Percentiles rank a stretch among this genome's conserved stretches.
phyloP scores from a whole-genome alignment of 2,888 invertebrate species.

The Unio pictorum region DNA sequence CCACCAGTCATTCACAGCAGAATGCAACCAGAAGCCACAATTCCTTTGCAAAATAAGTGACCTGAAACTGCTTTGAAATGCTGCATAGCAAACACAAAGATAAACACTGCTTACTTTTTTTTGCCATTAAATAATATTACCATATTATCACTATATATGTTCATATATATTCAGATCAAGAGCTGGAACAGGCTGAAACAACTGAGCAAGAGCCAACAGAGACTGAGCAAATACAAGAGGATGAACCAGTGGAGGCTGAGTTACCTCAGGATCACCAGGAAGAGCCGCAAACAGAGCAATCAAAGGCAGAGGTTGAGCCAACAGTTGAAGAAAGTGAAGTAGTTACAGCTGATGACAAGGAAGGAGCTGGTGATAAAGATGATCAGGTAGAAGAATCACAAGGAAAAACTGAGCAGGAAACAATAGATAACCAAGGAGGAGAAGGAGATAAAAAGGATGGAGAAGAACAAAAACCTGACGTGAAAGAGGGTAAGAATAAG shows the following conservation, averaged over 20 bases:
- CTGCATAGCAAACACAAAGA: too few relatives aligned
- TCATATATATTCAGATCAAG: background rate
- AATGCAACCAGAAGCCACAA: too few relatives aligned
- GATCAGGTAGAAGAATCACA: conserved; percentile 9
- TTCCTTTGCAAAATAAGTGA: too few relatives aligned
- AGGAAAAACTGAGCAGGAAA: conserved; percentile 12
- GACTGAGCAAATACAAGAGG: conserved; percentile 8
- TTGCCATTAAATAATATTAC: too few relatives aligned
- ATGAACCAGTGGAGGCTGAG: conserved; percentile 4
- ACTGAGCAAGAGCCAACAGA: conserved; percentile 12
- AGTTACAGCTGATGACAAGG: conserved; percentile 8
- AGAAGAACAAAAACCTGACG: conserved; percentile 6
- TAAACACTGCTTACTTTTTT: too few relatives aligned
- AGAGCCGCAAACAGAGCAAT: conserved; percentile 4
- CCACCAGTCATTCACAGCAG: too few relatives aligned
- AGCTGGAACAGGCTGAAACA: conserved; percentile 6
- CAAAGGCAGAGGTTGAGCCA: conserved; percentile 9
- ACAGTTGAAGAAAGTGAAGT: conserved; percentile 4
- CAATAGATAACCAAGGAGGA: conserved; percentile 11
- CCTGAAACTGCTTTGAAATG: too few relatives aligned
- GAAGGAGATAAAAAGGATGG: conserved; percentile 8
- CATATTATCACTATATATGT: too few relatives aligned
- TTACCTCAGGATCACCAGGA: conserved; percentile 9
- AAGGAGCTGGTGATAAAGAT: conserved; percentile 7
- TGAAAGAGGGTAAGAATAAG: conserved; percentile 17